These are phyloP conservation scores for Coronaproctus castanopsis DNA, from an alignment of 2,888 invertebrate species.

Conservation along the genomic window DNA sequence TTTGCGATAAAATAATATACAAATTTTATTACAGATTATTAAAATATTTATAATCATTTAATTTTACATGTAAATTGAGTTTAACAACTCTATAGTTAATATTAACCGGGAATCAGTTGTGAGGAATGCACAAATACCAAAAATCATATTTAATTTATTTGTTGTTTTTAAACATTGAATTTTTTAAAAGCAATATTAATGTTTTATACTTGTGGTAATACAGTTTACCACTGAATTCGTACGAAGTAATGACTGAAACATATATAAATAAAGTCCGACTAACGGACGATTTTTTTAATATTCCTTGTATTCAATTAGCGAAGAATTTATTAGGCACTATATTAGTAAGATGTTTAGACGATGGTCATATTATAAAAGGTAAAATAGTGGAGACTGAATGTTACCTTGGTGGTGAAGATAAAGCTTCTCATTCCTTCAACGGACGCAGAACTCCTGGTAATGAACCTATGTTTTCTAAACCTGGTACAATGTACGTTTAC, in stretches of 20 bases:
- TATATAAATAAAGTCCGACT: conserved; percentile 10
- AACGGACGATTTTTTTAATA: conserved; percentile 27
- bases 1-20: too few species aligned
- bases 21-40: too few species aligned
- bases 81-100: too few species aligned
- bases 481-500: conserved; percentile 50
- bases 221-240: too few species aligned
- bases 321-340: conserved; percentile 39
- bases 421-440: conserved; percentile 41
- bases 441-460: conserved; percentile 38
- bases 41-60: too few species aligned
- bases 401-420: conserved; percentile 43
- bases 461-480: conserved; percentile 48
- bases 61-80: too few species aligned
- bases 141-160: too few species aligned
- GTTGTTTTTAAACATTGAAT: too few species aligned
- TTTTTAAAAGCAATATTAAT: too few species aligned
- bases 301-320: conserved; percentile 32
- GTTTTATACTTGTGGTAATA: too few species aligned
- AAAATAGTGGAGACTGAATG: conserved; percentile 53
- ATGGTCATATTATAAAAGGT: conserved; percentile 34
- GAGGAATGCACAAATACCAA: too few species aligned
- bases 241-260: neutral
- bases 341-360: conserved; percentile 33
- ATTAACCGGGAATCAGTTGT: too few species aligned